phyloP scores from a whole-genome alignment of 2,888 invertebrate species.

The Drosophila tripunctata region DNA sequence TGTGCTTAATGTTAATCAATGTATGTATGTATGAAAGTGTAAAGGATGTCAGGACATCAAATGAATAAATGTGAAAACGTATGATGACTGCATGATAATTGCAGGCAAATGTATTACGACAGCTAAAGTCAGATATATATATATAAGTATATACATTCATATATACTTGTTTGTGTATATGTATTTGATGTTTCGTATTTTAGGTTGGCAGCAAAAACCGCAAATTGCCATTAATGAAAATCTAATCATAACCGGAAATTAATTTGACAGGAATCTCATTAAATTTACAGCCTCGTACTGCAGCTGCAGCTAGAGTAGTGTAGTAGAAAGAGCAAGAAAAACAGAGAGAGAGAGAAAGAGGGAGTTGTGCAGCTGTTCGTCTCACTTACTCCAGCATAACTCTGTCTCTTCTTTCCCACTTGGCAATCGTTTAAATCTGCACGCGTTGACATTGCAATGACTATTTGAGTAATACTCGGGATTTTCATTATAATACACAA shows the following conservation, averaged over 20 bases:
- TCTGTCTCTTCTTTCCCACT: neutral
- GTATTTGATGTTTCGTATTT: slow-evolving; percentile 51
- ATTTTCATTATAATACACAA: slow-evolving; percentile 78
- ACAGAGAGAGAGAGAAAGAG: neutral
- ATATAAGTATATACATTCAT: slow-evolving; percentile 9
- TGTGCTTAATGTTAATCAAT: slow-evolving; percentile 64
- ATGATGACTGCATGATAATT: slow-evolving; percentile 53
- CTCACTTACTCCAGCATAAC: neutral
- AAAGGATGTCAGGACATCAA: slow-evolving; percentile 1
- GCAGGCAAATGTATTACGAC: slow-evolving; percentile 51
- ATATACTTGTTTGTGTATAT: slow-evolving; percentile 5
- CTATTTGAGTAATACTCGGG: slow-evolving; percentile 75
- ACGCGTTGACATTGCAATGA: slow-evolving; percentile 71
- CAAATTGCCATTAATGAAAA: slow-evolving; percentile 85
- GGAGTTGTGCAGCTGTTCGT: neutral
- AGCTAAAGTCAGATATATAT: slow-evolving; percentile 27
- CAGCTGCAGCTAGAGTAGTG: neutral
- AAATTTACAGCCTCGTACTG: slow-evolving; percentile 81
- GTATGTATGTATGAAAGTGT: slow-evolving; percentile 24
- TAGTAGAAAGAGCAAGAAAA: no score
- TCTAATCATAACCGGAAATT: slow-evolving; percentile 85
- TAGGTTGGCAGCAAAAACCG: slow-evolving; percentile 77
- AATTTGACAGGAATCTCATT: slow-evolving; percentile 85
- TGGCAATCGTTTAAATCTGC: slow-evolving; percentile 69
- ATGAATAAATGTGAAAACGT: slow-evolving; percentile 7